Evolutionary conservation across 2,888 invertebrate genomes (phyloP).

Genomic region (Drosophila meridionalis): DNA sequence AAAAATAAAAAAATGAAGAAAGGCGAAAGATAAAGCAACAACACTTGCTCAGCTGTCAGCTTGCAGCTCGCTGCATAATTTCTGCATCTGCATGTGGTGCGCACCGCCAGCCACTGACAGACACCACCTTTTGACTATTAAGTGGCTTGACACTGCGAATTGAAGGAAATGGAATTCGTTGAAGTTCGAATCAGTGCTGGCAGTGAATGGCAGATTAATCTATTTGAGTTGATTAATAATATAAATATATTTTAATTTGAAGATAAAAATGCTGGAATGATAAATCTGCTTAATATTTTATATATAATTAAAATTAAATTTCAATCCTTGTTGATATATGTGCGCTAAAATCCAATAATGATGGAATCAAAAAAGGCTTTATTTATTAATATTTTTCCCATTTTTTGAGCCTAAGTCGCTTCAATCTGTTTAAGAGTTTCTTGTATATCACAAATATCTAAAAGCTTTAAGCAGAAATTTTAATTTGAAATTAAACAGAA

Average conservation of each 20-base stretch:
- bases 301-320: too few relatives aligned
- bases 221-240: neutral
- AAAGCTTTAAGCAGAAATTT: neutral
- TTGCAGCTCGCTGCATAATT: constrained; percentile 28
- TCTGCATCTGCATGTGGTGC: constrained; percentile 35
- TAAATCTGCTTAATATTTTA: too few relatives aligned
- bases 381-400: too few relatives aligned
- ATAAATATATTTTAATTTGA: too few relatives aligned
- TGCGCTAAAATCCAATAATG: too few relatives aligned
- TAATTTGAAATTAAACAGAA: neutral
- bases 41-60: neutral
- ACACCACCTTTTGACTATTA: constrained; percentile 20
- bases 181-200: neutral
- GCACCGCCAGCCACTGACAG: constrained; percentile 10
- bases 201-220: neutral
- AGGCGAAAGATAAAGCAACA: neutral
- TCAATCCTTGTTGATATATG: too few relatives aligned
- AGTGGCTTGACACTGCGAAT: constrained; percentile 38
- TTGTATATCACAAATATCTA: neutral
- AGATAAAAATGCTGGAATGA: too few relatives aligned
- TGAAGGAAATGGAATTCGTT: neutral
- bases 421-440: neutral
- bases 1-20: neutral
- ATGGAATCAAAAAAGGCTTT: too few relatives aligned
- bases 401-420: too few relatives aligned